Evolutionary conservation across 2,797 vertebrate species (phyloP).

Genomic region (Tenualosa thibaudeaui): DNA sequence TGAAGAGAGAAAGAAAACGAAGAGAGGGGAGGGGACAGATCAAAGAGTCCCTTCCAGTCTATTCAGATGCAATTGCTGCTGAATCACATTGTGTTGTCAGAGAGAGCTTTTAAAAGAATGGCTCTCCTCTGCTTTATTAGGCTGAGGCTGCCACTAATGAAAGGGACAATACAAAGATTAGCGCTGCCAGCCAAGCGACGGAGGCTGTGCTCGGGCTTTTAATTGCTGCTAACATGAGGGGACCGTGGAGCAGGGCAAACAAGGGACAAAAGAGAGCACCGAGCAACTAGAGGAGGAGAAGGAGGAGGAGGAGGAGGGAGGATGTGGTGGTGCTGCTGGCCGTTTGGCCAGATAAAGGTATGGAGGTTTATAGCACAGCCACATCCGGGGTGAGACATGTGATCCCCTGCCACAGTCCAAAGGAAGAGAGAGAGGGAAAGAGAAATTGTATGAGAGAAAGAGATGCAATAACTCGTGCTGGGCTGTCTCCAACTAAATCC

Average conservation of each 20-base stretch:
- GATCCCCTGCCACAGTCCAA: constrained; percentile 8
- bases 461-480: not conserved
- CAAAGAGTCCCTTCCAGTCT: constrained; percentile 76
- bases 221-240: constrained; percentile 82
- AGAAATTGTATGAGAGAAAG: not conserved
- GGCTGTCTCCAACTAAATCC: not conserved
- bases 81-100: constrained; percentile 78
- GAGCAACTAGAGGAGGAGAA: constrained; percentile 35
- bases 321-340: constrained; percentile 51
- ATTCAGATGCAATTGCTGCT: constrained; percentile 83
- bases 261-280: constrained; percentile 27
- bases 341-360: constrained; percentile 48
- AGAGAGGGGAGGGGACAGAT: constrained; percentile 72
- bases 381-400: constrained; percentile 37
- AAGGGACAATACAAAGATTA: constrained; percentile 85
- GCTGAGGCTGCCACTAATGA: constrained; percentile 83
- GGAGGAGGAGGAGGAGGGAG: constrained; percentile 51
- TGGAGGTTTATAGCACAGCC: constrained; percentile 50
- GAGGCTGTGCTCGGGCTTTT: constrained; percentile 81
- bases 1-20: constrained; percentile 46
- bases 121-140: constrained; percentile 81
- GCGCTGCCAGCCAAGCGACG: constrained; percentile 82
- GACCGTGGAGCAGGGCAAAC: constrained; percentile 76
- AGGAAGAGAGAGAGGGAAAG: constrained; percentile 2
- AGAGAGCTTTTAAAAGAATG: constrained; percentile 74